Evolutionary conservation across 2,113 vertebrate genomes (phyloP), one percentile per base, ranked within the genome.

Genomic region (Sapayoa aenigma): DNA sequence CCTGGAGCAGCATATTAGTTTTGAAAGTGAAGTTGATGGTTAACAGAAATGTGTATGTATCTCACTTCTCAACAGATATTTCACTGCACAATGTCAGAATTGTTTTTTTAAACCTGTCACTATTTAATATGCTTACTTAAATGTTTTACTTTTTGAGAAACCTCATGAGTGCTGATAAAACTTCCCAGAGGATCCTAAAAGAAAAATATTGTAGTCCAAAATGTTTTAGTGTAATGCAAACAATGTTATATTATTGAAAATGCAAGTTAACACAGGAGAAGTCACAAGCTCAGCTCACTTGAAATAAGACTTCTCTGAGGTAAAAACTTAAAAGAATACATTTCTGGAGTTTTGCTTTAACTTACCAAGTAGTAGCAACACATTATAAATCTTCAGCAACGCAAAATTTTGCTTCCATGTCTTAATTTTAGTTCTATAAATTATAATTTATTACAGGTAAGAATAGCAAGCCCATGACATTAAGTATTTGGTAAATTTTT

Each of bases 81-180:
- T 90, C 75, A 75, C 96, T 90, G 85, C 52, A 52, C 53, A 92
- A 84, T 92, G 68, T 92, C 92, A 84, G 74, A 93, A 90, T 16
- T 91, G 82, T 92, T 97, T 94, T 77, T 89, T 63, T 88, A 84
- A 77, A 90, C 30, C 66, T 91, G 75, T 86, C 88, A 84, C 50
- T 93, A 50, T 42, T 76, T 85, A 62, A 90, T 63, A 73, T 16
- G 47, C 71, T 92, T 79, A 76, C 9, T 59, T 81, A 50, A 90
- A 81, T 76, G 52, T 85, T 93, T 94, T 68, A 44, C n/a, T 63
- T 63, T 86, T 55, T 46, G 55, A 94, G 78, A 86, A 94, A 56
- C 44, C 28, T 67, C 79, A 68, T 9, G 16, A 90, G 76, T 68
- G 50, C 5, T 71, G 44, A 77, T 21, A 66, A 11, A 50, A 86